phyloP scores from a whole-genome alignment of 2,113 vertebrate genomes.

The Galbula dea region DNA sequence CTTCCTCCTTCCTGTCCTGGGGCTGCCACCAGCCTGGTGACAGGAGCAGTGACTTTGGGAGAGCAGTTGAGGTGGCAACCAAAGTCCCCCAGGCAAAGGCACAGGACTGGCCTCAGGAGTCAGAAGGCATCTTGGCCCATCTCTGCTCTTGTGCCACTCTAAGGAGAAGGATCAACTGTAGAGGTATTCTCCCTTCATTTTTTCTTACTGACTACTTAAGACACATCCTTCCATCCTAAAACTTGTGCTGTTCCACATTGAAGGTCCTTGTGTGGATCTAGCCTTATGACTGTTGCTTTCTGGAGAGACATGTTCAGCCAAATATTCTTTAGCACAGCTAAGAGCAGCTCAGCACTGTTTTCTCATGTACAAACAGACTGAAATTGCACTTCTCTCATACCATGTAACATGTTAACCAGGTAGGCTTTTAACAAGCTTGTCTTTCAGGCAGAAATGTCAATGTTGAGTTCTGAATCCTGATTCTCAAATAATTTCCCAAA shows the following conservation, averaged over 20 bases:
- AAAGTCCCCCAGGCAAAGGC: background rate
- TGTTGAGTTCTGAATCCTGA: background rate
- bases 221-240: background rate
- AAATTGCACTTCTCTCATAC: background rate
- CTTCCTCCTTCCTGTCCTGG: background rate
- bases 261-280: background rate
- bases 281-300: background rate
- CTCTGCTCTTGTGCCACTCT: background rate
- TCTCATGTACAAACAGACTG: background rate
- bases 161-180: background rate
- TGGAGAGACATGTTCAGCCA: background rate
- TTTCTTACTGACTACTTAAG: background rate
- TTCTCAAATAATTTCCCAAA: background rate
- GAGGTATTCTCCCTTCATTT: background rate
- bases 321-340: background rate
- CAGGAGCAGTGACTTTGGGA: background rate
- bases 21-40: fast-evolving
- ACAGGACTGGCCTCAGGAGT: fast-evolving
- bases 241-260: background rate
- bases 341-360: background rate
- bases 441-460: background rate
- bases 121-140: fast-evolving
- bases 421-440: background rate
- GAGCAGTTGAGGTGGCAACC: background rate
- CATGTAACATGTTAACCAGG: background rate